Percentiles rank a stretch among this genome's conserved stretches.
phyloP scores from a whole-genome alignment of 2,113 vertebrate species.

The Columbina picui region DNA sequence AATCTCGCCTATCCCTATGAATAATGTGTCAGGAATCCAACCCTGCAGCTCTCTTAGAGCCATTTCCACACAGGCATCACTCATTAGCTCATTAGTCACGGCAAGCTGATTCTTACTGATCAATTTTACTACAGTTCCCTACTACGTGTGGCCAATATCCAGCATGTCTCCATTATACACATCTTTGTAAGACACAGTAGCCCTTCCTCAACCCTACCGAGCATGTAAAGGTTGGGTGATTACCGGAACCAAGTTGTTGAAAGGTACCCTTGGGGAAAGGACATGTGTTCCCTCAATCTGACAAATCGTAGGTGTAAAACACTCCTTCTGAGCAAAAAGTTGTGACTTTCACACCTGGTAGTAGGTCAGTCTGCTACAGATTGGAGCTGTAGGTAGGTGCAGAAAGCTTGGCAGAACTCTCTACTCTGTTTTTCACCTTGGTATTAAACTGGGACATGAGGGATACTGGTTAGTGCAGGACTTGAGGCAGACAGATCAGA shows the following conservation, averaged over 20 bases:
- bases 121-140: slow-evolving; percentile 33
- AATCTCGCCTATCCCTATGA: background rate
- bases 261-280: background rate
- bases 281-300: fast-evolving
- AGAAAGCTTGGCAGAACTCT: background rate
- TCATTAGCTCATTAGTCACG: slow-evolving; percentile 61
- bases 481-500: background rate
- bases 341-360: background rate
- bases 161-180: background rate
- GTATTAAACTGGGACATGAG: background rate
- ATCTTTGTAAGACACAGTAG: background rate
- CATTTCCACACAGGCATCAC: background rate
- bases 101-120: slow-evolving; percentile 53
- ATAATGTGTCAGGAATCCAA: slow-evolving; percentile 23
- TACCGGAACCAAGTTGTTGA: background rate
- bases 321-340: background rate
- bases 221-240: fast-evolving
- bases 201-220: background rate
- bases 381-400: background rate
- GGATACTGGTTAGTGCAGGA: background rate
- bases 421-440: background rate
- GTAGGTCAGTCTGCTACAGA: background rate
- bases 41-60: slow-evolving; percentile 12
- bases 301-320: background rate
- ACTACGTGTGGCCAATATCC: slow-evolving; percentile 23